Base-by-base conservation (phyloP, 2,888 invertebrate species). In the Biston betularia region DNA sequence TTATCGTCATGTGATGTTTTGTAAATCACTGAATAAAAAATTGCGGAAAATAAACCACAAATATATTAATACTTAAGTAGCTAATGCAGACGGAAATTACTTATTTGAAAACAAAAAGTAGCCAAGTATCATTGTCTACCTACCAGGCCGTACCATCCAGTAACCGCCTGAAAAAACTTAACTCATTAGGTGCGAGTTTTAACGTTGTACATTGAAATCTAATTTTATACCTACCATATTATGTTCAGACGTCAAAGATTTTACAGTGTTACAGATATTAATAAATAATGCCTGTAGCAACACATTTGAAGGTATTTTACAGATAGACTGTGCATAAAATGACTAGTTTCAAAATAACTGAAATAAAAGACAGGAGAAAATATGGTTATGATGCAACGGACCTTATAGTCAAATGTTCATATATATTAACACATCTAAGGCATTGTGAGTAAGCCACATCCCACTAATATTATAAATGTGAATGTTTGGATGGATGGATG, bases 341-440 rank as follows among this genome's bases (percentile, higher is more conserved):
- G 49, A 65, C 72, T 72, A 69, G 69, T 77, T 77, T 75, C 67
- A 65, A 75, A 78, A 79, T 71, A 79, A 75, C 79, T 38, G 24
- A 80, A 73, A 76, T 74, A 69, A 71, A 75, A 67, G 70, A 69
- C 65, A 74, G 75, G 76, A 79, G 77, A 81, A 80, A 81, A 78
- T 72, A 73, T 77, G 75, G 73, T 66, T 70, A 72, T 50, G 68
- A 65, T 70, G 71, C 49, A 68, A 67, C 68, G 59, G 63, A 75
- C 70, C 76, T 76, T 81, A 75, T 81, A 81, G 76, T 82, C 78
- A 75, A 74, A 75, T 84, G n/a, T 85, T 86, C 81, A 87, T 84
- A 77, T 81, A 83, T 84, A 79, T 78, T 84, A 73, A 79, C 75
- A 78, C 79, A 79, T 82, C 81, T 81, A 72, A 75, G 78, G 74